Evolutionary conservation across 2,797 vertebrate genomes (phyloP).

Genomic region (Anguilla megastoma): DNA sequence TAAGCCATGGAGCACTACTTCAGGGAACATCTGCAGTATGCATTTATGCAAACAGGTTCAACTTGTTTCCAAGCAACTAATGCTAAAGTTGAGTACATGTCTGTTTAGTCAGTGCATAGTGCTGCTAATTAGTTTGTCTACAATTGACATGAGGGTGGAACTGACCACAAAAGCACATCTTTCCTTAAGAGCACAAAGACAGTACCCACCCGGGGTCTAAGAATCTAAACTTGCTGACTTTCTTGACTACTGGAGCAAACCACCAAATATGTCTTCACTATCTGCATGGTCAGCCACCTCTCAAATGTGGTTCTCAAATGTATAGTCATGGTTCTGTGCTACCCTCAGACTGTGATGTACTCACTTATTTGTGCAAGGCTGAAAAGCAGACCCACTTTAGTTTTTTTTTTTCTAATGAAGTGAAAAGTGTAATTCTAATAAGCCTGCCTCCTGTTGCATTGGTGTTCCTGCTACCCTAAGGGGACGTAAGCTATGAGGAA

Average conservation of each 20-base stretch:
- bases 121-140: neutral
- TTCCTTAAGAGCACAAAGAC: neutral
- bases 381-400: neutral
- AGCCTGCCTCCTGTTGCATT: neutral
- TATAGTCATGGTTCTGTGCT: neutral
- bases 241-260: neutral
- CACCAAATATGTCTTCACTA: neutral
- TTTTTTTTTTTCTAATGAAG: neutral
- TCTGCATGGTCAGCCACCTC: neutral
- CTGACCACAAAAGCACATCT: neutral
- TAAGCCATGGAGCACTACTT: neutral
- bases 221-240: neutral
- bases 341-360: neutral
- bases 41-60: neutral
- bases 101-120: neutral
- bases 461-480: neutral
- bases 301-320: neutral
- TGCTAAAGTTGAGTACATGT: neutral
- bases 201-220: neutral
- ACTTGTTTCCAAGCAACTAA: neutral
- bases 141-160: neutral
- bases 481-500: neutral
- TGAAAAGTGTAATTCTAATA: neutral
- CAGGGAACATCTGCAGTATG: neutral
- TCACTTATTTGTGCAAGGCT: neutral